Conservation (phyloP, 2,888 invertebrate species). For the Prionchulus punctatus region DNA sequence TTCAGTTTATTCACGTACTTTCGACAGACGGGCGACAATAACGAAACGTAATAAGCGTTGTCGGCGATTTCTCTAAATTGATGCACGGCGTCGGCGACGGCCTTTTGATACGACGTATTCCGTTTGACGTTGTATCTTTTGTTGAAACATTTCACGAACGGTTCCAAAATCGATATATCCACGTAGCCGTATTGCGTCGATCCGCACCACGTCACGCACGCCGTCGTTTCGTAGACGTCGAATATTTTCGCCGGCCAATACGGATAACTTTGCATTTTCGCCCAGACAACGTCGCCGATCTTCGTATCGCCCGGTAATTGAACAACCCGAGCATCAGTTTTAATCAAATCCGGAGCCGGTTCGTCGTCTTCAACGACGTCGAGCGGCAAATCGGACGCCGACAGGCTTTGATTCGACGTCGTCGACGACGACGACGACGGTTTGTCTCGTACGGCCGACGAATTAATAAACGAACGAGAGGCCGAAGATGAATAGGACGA, state of each 20-base stretch:
- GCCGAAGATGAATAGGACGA: too few relatives aligned
- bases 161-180: neutral
- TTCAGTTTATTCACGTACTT: neutral
- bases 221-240: neutral
- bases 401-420: too few relatives aligned
- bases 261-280: conserved; percentile 3
- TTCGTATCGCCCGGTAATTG: neutral
- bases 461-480: too few relatives aligned
- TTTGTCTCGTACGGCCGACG: neutral
- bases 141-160: neutral
- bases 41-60: neutral
- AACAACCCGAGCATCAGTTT: neutral
- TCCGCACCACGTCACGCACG: conserved; percentile 1
- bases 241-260: conserved; percentile 6
- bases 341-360: neutral
- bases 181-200: conserved; percentile 2
- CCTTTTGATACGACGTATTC: neutral
- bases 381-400: too few relatives aligned
- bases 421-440: neutral
- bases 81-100: neutral
- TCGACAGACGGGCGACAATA: neutral
- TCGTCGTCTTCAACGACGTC: neutral
- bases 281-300: conserved; percentile 2
- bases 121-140: conserved; percentile 3
- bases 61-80: neutral